Percentiles rank a stretch among this genome's conserved stretches.
phyloP scores from a whole-genome alignment of 2,888 invertebrate species.

The Coleophora flavipennella region DNA sequence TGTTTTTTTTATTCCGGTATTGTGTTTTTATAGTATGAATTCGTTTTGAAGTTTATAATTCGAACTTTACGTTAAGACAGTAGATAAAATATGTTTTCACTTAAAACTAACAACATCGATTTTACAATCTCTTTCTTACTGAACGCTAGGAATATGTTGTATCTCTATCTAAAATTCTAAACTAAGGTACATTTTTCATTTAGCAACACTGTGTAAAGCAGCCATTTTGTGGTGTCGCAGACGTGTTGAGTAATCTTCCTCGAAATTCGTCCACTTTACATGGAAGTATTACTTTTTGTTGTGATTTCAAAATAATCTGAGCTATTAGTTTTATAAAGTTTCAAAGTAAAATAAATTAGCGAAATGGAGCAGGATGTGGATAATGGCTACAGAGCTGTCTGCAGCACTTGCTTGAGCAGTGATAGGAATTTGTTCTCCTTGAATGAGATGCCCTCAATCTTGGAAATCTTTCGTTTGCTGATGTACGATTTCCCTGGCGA shows the following conservation, averaged over 20 bases:
- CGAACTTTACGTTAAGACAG: too few species aligned
- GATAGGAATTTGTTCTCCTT: conserved; percentile 49
- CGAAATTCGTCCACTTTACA: conserved; percentile 69
- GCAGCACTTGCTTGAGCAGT: conserved; percentile 52
- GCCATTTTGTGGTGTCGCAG: conserved; percentile 71
- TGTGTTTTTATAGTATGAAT: too few species aligned
- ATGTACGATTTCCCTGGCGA: conserved; percentile 60
- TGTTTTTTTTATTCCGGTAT: too few species aligned
- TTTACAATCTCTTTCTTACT: too few species aligned
- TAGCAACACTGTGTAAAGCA: conserved; percentile 55
- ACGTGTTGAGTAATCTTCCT: conserved; percentile 44
- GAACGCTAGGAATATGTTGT: too few species aligned
- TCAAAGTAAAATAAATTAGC: conserved; percentile 16
- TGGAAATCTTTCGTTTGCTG: conserved; percentile 47
- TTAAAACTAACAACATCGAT: too few species aligned
- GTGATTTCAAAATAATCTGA: conserved; percentile 48
- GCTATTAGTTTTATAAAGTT: conserved; percentile 21
- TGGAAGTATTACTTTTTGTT: conserved; percentile 71
- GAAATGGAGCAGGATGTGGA: conserved; percentile 62
- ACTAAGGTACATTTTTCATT: too few species aligned
- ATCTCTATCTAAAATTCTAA: too few species aligned
- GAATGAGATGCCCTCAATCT: conserved; percentile 34
- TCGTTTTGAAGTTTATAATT: too few species aligned
- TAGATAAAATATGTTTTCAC: too few species aligned
- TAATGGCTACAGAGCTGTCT: conserved; percentile 38